Evolutionary conservation across 2,888 invertebrate genomes (phyloP).

Genomic region (Thysanoteuthis rhombus): DNA sequence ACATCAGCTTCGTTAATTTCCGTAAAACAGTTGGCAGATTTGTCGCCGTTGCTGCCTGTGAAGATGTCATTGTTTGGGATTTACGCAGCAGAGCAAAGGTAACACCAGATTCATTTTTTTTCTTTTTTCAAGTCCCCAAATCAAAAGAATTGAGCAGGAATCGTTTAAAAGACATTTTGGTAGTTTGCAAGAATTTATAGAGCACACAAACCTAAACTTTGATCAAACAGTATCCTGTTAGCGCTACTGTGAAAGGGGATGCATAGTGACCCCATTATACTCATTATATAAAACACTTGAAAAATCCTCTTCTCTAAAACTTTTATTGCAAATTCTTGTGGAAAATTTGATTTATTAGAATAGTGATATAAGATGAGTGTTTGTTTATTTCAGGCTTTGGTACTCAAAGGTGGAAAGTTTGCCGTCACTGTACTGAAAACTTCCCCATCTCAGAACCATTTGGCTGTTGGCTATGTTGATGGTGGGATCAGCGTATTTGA

Average conservation of each 20-base stretch:
- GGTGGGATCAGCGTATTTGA: slow-evolving; percentile 88
- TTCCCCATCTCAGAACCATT: slow-evolving; percentile 79
- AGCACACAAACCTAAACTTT: too few relatives aligned
- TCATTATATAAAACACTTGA: too few relatives aligned
- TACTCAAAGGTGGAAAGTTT: slow-evolving; percentile 82
- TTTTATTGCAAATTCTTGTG: too few relatives aligned
- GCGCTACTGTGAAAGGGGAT: too few relatives aligned
- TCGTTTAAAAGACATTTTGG: background rate
- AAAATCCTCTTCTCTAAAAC: too few relatives aligned
- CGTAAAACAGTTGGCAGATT: slow-evolving; percentile 83
- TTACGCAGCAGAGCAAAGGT: slow-evolving; percentile 76
- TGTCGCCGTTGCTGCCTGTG: slow-evolving; percentile 91
- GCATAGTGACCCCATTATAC: too few relatives aligned
- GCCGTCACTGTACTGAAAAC: slow-evolving; percentile 81
- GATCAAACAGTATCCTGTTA: too few relatives aligned
- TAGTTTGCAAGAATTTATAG: background rate
- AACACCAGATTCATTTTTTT: background rate
- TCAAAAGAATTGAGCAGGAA: background rate
- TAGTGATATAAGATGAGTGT: background rate
- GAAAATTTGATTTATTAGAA: background rate
- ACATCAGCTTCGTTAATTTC: slow-evolving; percentile 81
- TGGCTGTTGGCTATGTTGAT: slow-evolving; percentile 92
- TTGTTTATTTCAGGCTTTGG: slow-evolving; percentile 74
- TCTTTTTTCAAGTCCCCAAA: background rate
- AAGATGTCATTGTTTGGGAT: slow-evolving; percentile 95